Base-by-base conservation (phyloP, 2,797 vertebrate genomes). In the Amphiprion clarkii region DNA sequence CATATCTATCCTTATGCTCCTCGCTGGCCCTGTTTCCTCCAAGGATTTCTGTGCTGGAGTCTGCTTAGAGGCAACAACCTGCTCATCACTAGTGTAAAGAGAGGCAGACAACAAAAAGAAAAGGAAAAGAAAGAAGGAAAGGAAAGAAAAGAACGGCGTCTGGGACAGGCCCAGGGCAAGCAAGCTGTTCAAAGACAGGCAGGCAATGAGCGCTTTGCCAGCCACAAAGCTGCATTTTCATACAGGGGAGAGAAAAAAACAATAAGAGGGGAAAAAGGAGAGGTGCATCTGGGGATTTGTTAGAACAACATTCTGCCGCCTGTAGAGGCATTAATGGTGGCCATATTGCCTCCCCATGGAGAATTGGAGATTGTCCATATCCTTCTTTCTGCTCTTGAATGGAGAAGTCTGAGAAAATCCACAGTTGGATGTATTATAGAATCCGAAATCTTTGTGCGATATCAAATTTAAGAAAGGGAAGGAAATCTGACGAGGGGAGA, bases 121-220 rank as follows among this genome's bases (percentile, higher is more conserved):
- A 63, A 72, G n/a, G 44, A 55, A 78, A 62, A 69, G 74, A 83
- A 87, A 82, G 84, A 44, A 42, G 11, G 53, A n/a, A 39, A 44
- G 46, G 39, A 67, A 14, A 59, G 57, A 29, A 61, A 59, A 83
- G 80, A 89, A 83, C 60, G 70, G 71, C 75, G 81, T 92, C 90
- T 94, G 93, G 94, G 94, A 94, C 91, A 89, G 85, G 92, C 94
- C 93, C 90, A 86, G 92, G 92, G 94, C 94, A 79, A 69, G 76
- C 93, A 94, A 95, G 93, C 93, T 93, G 94, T 93, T 95, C 92
- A 91, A 92, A 93, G 92, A 92, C 75, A 88, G 83, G 56, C 87
- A 84, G 79, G 82, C 90, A 85, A 33, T 42, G 84, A 88, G 83
- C 71, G 44, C 83, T 86, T 72, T 83, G 88, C 87, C 87, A 88